Evolutionary conservation across 2,113 vertebrate genomes (phyloP), one percentile per base, ranked within the genome.

Genomic region (Elgaria multicarinata): DNA sequence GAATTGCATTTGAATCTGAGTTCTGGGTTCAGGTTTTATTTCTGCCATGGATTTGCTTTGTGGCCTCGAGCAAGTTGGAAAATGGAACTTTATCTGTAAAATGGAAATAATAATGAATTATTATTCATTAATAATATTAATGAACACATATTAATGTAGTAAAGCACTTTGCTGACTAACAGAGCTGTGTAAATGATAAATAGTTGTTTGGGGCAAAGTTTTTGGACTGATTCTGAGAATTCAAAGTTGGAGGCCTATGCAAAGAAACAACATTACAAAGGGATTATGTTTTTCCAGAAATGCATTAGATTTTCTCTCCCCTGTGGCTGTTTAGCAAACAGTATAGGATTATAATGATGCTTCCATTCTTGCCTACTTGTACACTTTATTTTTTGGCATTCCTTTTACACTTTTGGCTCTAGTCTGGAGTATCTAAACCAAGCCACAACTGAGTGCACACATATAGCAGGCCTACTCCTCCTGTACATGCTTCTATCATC

Each of bases 301-400:
- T 62, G 50, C 33, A 0, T 1, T 80, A 14, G 58, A 86, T 90
- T 82, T 71, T n/a, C 0, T 14, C 80, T 72, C 5, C 12, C 91
- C 87, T 50, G 3, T 80, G 66, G 31, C 80, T 50, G 74, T 81
- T 55, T 86, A 83, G 89, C 76, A 75, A 76, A 72, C n/a, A 50
- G 14, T 75, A 33, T 53, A 71, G 28, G 50, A 71, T 74, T 20
- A 26, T 86, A 36, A 5, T 77, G 14, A 44, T 20, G 28, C 36
- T 76, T 75, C 36, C 44, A 3, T 71, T 71, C 66, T 24, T 18
- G 1, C 36, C 53, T 87, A 33, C 5, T 55, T 78, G 6, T 67
- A 2, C 44, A 64, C 82, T 39, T 85, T 55, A 14, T 72, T 74
- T 86, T 86, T 53, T 55, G 66, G 46, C 36, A 33, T 71, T 55